Base-by-base conservation (phyloP, 2,113 vertebrate genomes). In the Lota lota region DNA sequence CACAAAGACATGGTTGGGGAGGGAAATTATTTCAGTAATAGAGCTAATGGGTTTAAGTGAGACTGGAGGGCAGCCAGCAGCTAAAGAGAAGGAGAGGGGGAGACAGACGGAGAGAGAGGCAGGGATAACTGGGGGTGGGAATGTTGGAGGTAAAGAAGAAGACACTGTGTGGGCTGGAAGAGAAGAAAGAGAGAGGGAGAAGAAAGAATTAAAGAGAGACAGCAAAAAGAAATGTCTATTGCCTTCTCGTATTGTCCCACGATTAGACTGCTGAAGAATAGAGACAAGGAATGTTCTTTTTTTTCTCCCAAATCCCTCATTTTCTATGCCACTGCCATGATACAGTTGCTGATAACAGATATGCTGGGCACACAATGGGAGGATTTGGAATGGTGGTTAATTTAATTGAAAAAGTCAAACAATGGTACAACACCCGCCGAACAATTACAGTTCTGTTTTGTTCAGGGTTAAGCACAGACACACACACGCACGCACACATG, bases 21-120 rank as follows among this genome's bases (percentile, higher is more conserved):
- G 86, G 87, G 87, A 94, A 94, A 92, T 92, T 86, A 93, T 94
- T 93, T 93, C 88, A 90, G 89, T 92, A 92, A 93, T 93, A 94
- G 89, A 90, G 88, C 87, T 92, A 92, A 93, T 91, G 91, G 90
- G 89, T 93, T 92, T 93, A 91, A 93, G 91, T 92, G 91, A 86
- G 91, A 85, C 91, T 93, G 94, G 91, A 92, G 76, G 82, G 75
- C 74, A 86, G 91, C 93, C 94, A 94, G 88, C 74, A 83, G 71
- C 87, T 81, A 64, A 50, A 19, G 3, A 14, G 59, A 22, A 67
- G 24, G 59, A 19, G 14, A 62, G 33, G 16, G 15, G 21, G 12
- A 17, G 21, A 68, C 88, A 90, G 81, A 87, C 82, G 72, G 74
- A 85, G 84, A 90, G 88, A 88, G 58, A 79, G 68, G 66, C 53